These are phyloP conservation scores for Gavialis gangeticus DNA, from an alignment of 2,113 vertebrate species.

Conservation along the genomic window DNA sequence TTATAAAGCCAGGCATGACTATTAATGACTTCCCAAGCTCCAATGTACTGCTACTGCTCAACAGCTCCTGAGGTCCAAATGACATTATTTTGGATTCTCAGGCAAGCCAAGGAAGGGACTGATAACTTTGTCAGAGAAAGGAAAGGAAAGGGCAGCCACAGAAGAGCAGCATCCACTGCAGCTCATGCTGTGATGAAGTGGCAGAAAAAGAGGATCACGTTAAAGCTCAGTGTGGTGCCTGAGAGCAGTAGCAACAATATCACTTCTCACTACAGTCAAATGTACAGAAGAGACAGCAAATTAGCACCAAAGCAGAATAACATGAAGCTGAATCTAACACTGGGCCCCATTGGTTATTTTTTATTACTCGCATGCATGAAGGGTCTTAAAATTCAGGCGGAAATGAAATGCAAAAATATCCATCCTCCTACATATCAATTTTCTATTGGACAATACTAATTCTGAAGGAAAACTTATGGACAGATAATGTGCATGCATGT, in stretches of 20 bases:
- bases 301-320: neutral
- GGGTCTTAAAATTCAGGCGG: neutral
- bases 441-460: neutral
- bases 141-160: neutral
- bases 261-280: neutral
- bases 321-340: neutral
- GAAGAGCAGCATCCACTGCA: neutral
- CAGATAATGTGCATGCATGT: neutral
- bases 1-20: constrained; percentile 48
- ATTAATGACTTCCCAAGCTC: constrained; percentile 36
- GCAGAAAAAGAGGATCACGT: neutral
- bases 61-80: constrained; percentile 29
- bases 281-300: neutral
- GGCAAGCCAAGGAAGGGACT: constrained; percentile 38
- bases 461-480: neutral
- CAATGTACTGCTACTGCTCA: constrained; percentile 34
- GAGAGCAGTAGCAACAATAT: neutral
- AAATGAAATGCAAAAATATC: neutral
- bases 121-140: constrained; percentile 51
- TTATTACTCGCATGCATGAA: neutral
- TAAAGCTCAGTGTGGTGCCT: neutral
- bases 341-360: neutral
- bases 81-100: constrained; percentile 58
- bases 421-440: too few species aligned
- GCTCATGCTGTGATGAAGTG: neutral